Conservation (phyloP, 2,113 vertebrate species). For the Sorex fumeus region DNA sequence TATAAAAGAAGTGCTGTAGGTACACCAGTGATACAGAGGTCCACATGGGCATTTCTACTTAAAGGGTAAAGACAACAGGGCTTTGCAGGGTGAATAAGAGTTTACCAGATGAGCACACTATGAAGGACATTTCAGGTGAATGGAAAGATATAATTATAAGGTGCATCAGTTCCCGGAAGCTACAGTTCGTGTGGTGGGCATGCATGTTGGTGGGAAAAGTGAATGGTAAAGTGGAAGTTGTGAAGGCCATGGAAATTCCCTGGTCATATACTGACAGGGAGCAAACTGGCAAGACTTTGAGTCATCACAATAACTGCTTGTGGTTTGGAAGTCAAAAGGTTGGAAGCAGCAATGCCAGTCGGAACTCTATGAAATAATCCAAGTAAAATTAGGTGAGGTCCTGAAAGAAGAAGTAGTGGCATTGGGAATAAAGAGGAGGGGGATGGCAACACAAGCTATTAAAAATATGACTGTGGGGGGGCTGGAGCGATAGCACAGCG, state of each 20-base stretch:
- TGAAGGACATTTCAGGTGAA: background rate
- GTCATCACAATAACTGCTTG: background rate
- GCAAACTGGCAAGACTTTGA: background rate
- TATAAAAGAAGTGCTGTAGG: background rate
- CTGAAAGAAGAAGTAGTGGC: background rate
- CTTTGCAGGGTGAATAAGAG: slow-evolving; percentile 31
- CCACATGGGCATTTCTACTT: background rate
- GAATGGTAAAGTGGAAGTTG: background rate
- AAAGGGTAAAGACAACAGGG: background rate
- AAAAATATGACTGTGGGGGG: too few relatives aligned
- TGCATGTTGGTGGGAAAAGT: background rate
- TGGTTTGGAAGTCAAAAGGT: background rate
- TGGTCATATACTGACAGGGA: background rate
- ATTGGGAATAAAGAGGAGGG: background rate
- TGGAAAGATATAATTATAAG: background rate
- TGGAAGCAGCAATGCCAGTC: background rate
- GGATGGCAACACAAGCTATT: background rate
- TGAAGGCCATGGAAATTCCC: background rate
- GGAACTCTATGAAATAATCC: background rate
- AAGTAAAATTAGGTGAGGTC: background rate
- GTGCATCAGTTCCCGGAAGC: background rate
- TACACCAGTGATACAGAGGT: background rate
- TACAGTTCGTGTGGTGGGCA: too few relatives aligned
- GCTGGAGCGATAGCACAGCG: too few relatives aligned
- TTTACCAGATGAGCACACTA: background rate